Evolutionary conservation across 2,888 invertebrate genomes (phyloP).

Genomic region (Catocala sponsa): DNA sequence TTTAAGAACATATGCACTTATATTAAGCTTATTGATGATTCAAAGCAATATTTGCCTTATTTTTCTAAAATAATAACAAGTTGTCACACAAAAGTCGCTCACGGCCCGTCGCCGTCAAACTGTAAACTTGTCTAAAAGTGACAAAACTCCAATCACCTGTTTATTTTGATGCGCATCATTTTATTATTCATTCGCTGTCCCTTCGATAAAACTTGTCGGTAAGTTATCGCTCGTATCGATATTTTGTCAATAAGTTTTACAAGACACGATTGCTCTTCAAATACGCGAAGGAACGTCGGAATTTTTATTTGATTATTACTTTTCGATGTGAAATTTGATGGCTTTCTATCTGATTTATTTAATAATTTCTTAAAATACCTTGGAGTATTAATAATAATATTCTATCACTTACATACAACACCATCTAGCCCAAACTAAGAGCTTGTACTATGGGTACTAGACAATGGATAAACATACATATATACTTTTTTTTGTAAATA

Average conservation of each 20-base stretch:
- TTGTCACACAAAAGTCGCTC: not conserved
- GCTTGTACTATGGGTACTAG: too few relatives aligned
- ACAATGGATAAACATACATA: too few relatives aligned
- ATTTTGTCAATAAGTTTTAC: conserved; percentile 48
- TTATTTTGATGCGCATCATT: conserved; percentile 41
- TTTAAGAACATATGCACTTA: too few relatives aligned
- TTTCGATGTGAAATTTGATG: not conserved
- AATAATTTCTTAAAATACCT: not conserved
- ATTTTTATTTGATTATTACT: not conserved
- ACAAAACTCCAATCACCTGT: conserved; percentile 47
- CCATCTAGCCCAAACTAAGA: too few relatives aligned
- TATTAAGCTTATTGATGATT: too few relatives aligned
- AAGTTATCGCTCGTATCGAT: conserved; percentile 37
- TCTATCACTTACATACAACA: too few relatives aligned
- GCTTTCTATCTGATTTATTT: not conserved
- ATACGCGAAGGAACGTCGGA: conserved; percentile 10
- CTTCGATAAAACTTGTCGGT: conserved; percentile 48
- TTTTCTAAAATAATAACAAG: not conserved
- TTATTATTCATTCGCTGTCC: conserved; percentile 57
- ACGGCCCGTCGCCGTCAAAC: not conserved
- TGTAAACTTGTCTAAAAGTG: conserved; percentile 17
- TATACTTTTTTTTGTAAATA: too few relatives aligned
- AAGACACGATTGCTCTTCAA: conserved; percentile 23
- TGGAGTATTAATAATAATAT: too few relatives aligned
- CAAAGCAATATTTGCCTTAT: conserved; percentile 6